Base-by-base conservation (phyloP, 2,888 invertebrate genomes). In the Gnatocerus cornutus region DNA sequence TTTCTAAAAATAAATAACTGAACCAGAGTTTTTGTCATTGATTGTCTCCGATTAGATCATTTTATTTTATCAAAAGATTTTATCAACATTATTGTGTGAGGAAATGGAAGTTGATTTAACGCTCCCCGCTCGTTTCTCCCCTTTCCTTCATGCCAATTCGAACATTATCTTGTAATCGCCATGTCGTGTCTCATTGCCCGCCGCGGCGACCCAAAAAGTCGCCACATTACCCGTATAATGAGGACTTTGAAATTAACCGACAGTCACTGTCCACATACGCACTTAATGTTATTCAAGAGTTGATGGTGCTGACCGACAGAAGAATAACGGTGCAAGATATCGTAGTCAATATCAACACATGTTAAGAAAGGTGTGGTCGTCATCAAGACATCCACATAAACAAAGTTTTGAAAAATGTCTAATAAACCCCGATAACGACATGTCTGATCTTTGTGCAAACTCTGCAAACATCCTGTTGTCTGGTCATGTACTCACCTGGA, bases 401-500 rank as follows among this genome's bases (percentile, higher is more conserved):
- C 33, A 33, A 33, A 33, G 33, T n/a, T n/a, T 9, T 7, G n/a
- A 33, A 33, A 33, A 33, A 9, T 33, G 1, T 33, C 2, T 7
- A 33, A 9, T 9, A 33, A 33, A 33, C 1, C 33, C 7, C 33
- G 33, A 9, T 33, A 7, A 33, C 33, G 9, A 4, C 6, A n/a
- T 33, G n/a, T 1, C 9, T 43, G 12, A 43, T 13, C 10, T 27
- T 27, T 50, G 27, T 48, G 21, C 21, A 21, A 21, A 16, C 14
- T 13, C 14, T 9, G 21, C 21, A 48, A 14, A 48, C 21, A 16
- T 48, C 56, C 12, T n/a, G 37, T 37, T 37, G 10, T 21, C 21
- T 21, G 21, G 4, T 12, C 12, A 10, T 3, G 13, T 21, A 65
- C 80, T 80, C 76, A 85, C 85, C 82, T 83, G 80, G 66, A 82